Conservation (phyloP, 2,888 invertebrate genomes). For the Orthonychiurus folsomi region DNA sequence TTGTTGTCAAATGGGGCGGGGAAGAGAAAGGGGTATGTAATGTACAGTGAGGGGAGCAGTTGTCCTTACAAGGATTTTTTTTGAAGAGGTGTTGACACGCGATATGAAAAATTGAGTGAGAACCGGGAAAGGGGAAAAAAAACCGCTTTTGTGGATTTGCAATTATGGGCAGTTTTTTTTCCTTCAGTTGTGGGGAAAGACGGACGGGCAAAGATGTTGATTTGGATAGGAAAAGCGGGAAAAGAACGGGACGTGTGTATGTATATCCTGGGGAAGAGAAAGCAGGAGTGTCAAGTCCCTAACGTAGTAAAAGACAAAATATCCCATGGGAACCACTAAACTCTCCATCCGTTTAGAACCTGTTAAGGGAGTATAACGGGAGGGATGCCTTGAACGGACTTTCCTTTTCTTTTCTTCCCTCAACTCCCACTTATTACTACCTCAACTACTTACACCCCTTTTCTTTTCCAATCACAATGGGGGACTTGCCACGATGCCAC, state of each 20-base stretch:
- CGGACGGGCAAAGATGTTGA: constrained; percentile 19
- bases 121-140: constrained; percentile 11
- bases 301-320: constrained; percentile 36
- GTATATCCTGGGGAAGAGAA: constrained; percentile 13
- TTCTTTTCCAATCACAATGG: not conserved
- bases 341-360: constrained; percentile 27
- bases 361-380: constrained; percentile 23
- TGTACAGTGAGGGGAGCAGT: constrained; percentile 9
- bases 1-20: not conserved
- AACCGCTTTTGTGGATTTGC: constrained; percentile 38
- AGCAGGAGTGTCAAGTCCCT: constrained; percentile 25
- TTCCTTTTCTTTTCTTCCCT: not conserved
- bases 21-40: constrained; percentile 10
- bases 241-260: not conserved
- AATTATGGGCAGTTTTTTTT: constrained; percentile 23
- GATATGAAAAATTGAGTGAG: constrained; percentile 37
- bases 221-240: constrained; percentile 3
- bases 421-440: not conserved
- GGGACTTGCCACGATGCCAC: not conserved
- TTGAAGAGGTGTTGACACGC: constrained; percentile 39
- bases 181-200: not conserved
- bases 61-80: constrained; percentile 25
- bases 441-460: not conserved
- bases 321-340: constrained; percentile 37
- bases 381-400: not conserved